Percentiles rank a stretch among this genome's conserved stretches.
These are phyloP conservation scores for Hypsibius dujardini DNA, from an alignment of 1,140 invertebrate species.

Conservation along the genomic window DNA sequence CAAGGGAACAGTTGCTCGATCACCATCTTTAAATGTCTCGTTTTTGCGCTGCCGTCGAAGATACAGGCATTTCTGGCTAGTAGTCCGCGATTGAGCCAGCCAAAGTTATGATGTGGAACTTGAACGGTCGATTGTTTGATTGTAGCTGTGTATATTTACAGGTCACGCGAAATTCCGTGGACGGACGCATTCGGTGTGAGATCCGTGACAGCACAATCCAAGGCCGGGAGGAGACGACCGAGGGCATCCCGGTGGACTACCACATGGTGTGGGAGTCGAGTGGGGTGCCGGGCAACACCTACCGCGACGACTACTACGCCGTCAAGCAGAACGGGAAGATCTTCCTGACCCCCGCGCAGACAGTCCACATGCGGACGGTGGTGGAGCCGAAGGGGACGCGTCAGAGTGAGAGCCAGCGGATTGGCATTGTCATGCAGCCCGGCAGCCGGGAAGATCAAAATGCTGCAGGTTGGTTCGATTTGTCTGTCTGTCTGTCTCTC, in stretches of 20 bases:
- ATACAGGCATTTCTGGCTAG: too few relatives aligned
- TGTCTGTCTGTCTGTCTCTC: too few relatives aligned
- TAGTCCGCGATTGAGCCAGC: too few relatives aligned
- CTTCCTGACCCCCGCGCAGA: background rate
- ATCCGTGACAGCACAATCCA: background rate
- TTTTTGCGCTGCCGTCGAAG: too few relatives aligned
- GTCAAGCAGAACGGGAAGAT: conserved; percentile 4
- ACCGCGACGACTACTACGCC: background rate
- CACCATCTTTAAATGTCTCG: too few relatives aligned
- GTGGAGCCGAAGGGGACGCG: conserved; percentile 6
- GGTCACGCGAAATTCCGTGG: background rate
- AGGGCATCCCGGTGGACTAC: conserved; percentile 11
- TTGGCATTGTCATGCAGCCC: background rate
- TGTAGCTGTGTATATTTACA: too few relatives aligned
- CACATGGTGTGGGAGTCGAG: background rate
- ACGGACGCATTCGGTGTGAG: conserved; percentile 8
- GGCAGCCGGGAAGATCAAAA: too few relatives aligned
- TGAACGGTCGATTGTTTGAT: too few relatives aligned
- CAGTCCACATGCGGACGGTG: conserved; percentile 2
- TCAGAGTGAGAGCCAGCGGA: background rate
- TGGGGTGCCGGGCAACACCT: background rate
- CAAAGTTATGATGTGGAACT: too few relatives aligned
- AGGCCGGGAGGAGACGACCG: background rate
- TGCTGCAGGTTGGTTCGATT: too few relatives aligned
- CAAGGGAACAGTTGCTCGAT: too few relatives aligned